phyloP scores from a whole-genome alignment of 2,888 invertebrate genomes.

The Acleris holmiana region DNA sequence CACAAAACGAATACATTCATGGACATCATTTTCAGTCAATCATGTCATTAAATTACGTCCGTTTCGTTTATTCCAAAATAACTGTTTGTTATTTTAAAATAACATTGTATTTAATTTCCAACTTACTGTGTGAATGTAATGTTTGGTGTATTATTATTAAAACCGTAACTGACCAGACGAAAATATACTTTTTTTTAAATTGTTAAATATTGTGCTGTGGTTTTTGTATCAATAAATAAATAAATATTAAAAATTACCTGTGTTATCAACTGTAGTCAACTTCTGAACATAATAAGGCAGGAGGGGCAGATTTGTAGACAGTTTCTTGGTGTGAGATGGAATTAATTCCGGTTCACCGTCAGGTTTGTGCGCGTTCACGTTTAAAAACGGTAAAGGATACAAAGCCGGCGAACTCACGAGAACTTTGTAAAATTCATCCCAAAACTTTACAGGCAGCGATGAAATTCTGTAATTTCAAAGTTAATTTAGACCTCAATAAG shows the following conservation, averaged over 20 bases:
- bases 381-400: slow-evolving; percentile 64
- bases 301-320: slow-evolving; percentile 65
- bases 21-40: too few relatives aligned
- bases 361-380: slow-evolving; percentile 39
- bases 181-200: too few relatives aligned
- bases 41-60: too few relatives aligned
- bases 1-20: background rate
- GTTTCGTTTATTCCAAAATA: too few relatives aligned
- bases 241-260: slow-evolving; percentile 5
- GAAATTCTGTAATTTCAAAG: slow-evolving; percentile 56
- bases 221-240: too few relatives aligned
- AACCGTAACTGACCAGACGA: too few relatives aligned
- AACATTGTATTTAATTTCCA: too few relatives aligned
- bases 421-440: slow-evolving; percentile 69
- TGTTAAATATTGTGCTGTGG: too few relatives aligned
- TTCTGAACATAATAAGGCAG: slow-evolving; percentile 69
- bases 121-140: too few relatives aligned
- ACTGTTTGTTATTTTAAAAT: too few relatives aligned
- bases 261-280: slow-evolving; percentile 47
- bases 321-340: slow-evolving; percentile 56
- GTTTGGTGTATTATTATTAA: too few relatives aligned
- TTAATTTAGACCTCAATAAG: background rate
- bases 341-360: slow-evolving; percentile 54
- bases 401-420: slow-evolving; percentile 62
- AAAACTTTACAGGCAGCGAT: slow-evolving; percentile 61